These are phyloP conservation scores for Lapara coniferarum DNA, from an alignment of 2,888 invertebrate genomes.

Conservation along the genomic window DNA sequence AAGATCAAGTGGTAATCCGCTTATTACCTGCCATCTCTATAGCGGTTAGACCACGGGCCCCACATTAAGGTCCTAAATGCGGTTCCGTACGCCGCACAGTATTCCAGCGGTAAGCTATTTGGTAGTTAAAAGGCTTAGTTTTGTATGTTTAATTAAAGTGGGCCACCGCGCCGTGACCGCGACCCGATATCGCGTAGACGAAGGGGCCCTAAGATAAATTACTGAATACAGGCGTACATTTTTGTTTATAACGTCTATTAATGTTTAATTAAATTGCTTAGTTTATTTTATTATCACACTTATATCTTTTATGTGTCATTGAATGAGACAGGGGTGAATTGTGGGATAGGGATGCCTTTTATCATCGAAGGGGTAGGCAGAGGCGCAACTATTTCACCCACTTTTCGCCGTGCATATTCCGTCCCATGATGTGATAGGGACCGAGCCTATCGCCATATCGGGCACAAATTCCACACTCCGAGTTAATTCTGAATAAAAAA, in stretches of 20 bases:
- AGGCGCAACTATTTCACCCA: too few species aligned
- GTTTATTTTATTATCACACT: not conserved
- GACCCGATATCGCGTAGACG: slow-evolving; percentile 27
- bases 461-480: too few species aligned
- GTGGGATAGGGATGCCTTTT: too few species aligned
- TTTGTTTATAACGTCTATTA: slow-evolving; percentile 12
- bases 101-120: slow-evolving; percentile 35
- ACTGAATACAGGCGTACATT: slow-evolving; percentile 21
- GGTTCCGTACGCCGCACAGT: not conserved
- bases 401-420: too few species aligned
- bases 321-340: too few species aligned
- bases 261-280: slow-evolving; percentile 11
- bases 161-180: slow-evolving; percentile 39
- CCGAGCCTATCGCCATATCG: too few species aligned
- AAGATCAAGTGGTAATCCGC: not conserved
- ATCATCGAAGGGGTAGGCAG: too few species aligned
- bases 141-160: slow-evolving; percentile 44
- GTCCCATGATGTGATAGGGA: too few species aligned
- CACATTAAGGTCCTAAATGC: slow-evolving; percentile 2
- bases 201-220: slow-evolving; percentile 29
- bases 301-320: too few species aligned
- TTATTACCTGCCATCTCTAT: not conserved
- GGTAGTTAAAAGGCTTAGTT: slow-evolving; percentile 35
- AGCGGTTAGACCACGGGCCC: not conserved
- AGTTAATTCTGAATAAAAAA: too few species aligned